Percentiles rank a stretch among this genome's conserved stretches.
phyloP scores from a whole-genome alignment of 2,113 vertebrate genomes.

The Cheirogaleus medius region DNA sequence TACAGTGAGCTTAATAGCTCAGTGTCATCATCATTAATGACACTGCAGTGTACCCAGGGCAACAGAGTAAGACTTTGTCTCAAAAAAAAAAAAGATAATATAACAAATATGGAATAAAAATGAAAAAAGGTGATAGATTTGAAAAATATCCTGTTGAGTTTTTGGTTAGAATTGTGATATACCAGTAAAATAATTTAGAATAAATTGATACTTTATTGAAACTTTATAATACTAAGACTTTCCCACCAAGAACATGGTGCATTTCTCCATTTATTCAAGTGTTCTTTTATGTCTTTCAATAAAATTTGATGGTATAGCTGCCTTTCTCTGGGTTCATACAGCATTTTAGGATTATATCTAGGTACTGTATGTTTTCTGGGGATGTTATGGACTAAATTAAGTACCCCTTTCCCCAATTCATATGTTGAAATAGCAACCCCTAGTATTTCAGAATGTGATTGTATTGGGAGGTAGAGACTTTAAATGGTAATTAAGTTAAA shows the following conservation, averaged over 20 bases:
- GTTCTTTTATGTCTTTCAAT: background rate
- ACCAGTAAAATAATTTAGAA: background rate
- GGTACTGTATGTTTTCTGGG: background rate
- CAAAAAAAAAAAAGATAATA: background rate
- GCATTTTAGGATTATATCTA: background rate
- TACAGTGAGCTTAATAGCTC: too few relatives aligned
- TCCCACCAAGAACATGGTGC: background rate
- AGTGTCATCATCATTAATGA: too few relatives aligned
- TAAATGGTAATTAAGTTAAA: background rate
- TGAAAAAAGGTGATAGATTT: background rate
- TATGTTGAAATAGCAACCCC: background rate
- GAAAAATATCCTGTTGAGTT: background rate
- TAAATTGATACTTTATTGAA: background rate
- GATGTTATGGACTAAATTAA: background rate
- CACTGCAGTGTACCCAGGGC: too few relatives aligned
- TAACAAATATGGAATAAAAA: background rate
- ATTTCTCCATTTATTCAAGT: background rate
- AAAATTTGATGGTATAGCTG: background rate
- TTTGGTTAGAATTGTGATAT: background rate
- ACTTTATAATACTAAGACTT: conserved; percentile 1
- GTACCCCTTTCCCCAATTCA: background rate
- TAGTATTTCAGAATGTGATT: background rate
- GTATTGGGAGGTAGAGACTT: background rate
- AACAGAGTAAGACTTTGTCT: too few relatives aligned
- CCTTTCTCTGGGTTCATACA: background rate